Evolutionary conservation across 2,797 vertebrate species (phyloP).

Genomic region (Malacoctenus gilli): DNA sequence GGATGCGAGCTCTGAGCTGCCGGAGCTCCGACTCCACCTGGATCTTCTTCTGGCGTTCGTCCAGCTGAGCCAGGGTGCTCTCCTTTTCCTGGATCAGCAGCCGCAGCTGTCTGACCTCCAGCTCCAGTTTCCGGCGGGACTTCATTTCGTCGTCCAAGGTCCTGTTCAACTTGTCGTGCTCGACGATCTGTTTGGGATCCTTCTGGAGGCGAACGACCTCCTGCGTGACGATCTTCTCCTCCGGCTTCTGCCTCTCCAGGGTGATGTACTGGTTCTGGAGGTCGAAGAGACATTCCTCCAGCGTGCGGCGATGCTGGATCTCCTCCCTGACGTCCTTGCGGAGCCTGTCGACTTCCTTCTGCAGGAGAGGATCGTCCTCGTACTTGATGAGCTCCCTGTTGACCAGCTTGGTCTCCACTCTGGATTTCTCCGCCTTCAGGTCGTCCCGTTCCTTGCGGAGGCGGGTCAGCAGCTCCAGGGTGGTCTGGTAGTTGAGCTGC

Average conservation of each 20-base stretch:
- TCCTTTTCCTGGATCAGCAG: constrained; percentile 83
- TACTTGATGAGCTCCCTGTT: constrained; percentile 90
- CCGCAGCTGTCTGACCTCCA: constrained; percentile 87
- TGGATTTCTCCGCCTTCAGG: constrained; percentile 87
- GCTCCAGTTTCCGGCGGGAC: constrained; percentile 85
- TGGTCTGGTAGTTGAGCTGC: constrained; percentile 79
- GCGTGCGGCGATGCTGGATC: constrained; percentile 81
- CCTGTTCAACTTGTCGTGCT: constrained; percentile 85
- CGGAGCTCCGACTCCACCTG: constrained; percentile 89
- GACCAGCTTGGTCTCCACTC: constrained; percentile 88
- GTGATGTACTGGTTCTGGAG: constrained; percentile 88
- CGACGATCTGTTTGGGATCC: constrained; percentile 87
- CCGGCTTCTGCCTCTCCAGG: constrained; percentile 89
- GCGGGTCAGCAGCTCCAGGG: constrained; percentile 82
- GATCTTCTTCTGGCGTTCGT: constrained; percentile 89
- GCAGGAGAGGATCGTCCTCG: constrained; percentile 90
- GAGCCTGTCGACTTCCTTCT: constrained; percentile 90
- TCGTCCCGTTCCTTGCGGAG: constrained; percentile 89
- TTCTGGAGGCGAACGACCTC: constrained; percentile 88
- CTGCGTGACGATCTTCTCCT: constrained; percentile 88
- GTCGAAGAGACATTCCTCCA: constrained; percentile 88
- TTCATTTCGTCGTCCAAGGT: constrained; percentile 86
- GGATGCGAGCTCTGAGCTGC: constrained; percentile 85
- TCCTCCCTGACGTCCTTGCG: constrained; percentile 86
- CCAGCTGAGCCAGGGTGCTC: constrained; percentile 80